These are phyloP conservation scores for Alauda arvensis DNA, from an alignment of 2,797 vertebrate genomes.

Conservation along the genomic window DNA sequence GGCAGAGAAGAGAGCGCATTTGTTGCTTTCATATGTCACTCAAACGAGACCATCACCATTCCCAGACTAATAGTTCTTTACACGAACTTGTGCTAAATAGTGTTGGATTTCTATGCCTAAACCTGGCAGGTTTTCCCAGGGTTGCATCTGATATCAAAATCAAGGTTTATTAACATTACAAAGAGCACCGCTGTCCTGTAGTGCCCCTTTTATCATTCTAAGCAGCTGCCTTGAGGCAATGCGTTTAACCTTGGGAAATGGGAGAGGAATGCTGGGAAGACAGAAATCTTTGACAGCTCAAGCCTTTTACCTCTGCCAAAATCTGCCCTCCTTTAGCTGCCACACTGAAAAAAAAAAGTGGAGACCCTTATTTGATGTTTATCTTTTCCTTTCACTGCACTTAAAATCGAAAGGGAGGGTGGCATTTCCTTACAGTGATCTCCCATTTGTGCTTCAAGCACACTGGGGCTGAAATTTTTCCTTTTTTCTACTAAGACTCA, in stretches of 20 bases:
- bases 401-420: conserved; percentile 34
- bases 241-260: conserved; percentile 81
- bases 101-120: conserved; percentile 64
- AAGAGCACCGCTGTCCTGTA: conserved; percentile 75
- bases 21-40: conserved; percentile 58
- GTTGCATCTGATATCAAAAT: conserved; percentile 76
- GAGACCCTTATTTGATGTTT: conserved; percentile 63
- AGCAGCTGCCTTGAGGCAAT: conserved; percentile 76
- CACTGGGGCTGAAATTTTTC: not conserved
- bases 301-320: conserved; percentile 66
- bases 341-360: conserved; percentile 1
- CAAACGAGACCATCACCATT: conserved; percentile 56
- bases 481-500: conserved; percentile 8
- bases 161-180: conserved; percentile 82
- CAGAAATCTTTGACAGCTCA: conserved; percentile 65
- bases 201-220: conserved; percentile 78
- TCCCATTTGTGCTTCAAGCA: conserved; percentile 41
- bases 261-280: conserved; percentile 71
- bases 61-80: conserved; percentile 65
- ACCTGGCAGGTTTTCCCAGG: conserved; percentile 73
- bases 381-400: conserved; percentile 55
- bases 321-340: conserved; percentile 55
- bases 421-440: conserved; percentile 47
- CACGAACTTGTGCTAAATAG: conserved; percentile 66
- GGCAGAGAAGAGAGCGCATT: not conserved